Evolutionary conservation across 2,113 vertebrate species (phyloP).

Genomic region (Rhegmatorhina hoffmannsi): DNA sequence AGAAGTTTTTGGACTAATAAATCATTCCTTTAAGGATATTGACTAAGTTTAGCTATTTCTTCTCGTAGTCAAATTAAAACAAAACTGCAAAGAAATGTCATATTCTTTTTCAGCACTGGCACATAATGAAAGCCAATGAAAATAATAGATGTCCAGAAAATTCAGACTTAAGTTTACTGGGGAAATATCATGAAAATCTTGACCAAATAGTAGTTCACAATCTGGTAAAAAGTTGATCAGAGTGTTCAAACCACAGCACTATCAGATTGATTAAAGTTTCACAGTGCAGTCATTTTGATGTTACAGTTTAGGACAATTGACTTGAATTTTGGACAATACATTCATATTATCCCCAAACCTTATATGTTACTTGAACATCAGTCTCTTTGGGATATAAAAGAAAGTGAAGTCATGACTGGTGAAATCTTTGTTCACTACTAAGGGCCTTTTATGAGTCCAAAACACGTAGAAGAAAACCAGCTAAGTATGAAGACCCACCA

Average conservation of each 20-base stretch:
- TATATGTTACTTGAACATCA: not conserved
- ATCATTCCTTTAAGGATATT: not conserved
- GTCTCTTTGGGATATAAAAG: not conserved
- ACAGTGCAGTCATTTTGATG: not conserved
- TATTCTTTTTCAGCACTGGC: not conserved
- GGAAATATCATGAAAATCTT: not conserved
- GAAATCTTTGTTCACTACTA: not conserved
- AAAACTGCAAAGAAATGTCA: not conserved
- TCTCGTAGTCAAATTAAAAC: not conserved
- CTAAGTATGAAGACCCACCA: not conserved
- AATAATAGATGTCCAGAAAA: not conserved
- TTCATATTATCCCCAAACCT: not conserved
- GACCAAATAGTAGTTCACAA: not conserved
- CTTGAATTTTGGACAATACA: not conserved
- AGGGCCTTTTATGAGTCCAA: not conserved
- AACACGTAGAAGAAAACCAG: not conserved
- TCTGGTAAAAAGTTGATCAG: not conserved
- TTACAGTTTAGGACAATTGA: not conserved
- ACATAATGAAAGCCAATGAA: not conserved
- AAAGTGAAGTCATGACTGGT: not conserved
- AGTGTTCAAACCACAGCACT: not conserved
- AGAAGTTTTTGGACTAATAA: not conserved
- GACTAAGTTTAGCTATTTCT: not conserved
- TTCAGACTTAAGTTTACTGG: not conserved
- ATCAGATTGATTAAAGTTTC: not conserved